These are phyloP conservation scores for Plecotus auritus DNA, from an alignment of 2,113 vertebrate species.

Conservation along the genomic window DNA sequence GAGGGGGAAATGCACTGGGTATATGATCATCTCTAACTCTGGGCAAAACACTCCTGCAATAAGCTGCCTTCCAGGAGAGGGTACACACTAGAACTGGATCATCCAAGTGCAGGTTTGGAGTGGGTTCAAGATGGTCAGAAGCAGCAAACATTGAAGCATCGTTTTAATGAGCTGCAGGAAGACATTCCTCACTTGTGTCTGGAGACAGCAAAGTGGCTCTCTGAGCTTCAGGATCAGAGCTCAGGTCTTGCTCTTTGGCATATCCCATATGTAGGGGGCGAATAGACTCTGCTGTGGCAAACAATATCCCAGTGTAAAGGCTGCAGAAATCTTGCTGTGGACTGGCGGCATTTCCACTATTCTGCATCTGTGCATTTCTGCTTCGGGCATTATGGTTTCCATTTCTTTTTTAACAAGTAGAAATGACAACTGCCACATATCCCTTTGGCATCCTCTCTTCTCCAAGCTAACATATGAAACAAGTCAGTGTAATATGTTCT, in stretches of 20 bases:
- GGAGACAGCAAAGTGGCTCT: not conserved
- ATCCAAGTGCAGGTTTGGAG: not conserved
- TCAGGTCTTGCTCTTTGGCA: not conserved
- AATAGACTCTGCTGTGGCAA: not conserved
- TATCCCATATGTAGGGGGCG: rapidly evolving
- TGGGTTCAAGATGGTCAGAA: not conserved
- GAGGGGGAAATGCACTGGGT: rapidly evolving
- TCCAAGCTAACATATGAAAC: constrained; percentile 18
- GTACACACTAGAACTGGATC: not conserved
- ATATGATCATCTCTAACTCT: not conserved
- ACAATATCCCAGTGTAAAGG: not conserved
- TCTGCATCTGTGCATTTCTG: not conserved
- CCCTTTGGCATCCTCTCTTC: not conserved
- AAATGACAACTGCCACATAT: constrained; percentile 24
- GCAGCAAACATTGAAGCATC: not conserved
- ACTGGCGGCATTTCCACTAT: not conserved
- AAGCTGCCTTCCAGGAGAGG: not conserved
- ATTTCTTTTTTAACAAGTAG: constrained; percentile 21
- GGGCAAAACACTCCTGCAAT: not conserved
- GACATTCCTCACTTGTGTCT: not conserved
- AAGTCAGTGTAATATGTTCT: not conserved
- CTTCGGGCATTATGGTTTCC: not conserved
- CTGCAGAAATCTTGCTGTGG: not conserved
- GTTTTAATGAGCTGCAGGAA: not conserved
- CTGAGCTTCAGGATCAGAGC: not conserved